Evolutionary conservation across 2,113 vertebrate genomes (phyloP), one percentile per base, ranked within the genome.

Genomic region (Grammomys surdaster): DNA sequence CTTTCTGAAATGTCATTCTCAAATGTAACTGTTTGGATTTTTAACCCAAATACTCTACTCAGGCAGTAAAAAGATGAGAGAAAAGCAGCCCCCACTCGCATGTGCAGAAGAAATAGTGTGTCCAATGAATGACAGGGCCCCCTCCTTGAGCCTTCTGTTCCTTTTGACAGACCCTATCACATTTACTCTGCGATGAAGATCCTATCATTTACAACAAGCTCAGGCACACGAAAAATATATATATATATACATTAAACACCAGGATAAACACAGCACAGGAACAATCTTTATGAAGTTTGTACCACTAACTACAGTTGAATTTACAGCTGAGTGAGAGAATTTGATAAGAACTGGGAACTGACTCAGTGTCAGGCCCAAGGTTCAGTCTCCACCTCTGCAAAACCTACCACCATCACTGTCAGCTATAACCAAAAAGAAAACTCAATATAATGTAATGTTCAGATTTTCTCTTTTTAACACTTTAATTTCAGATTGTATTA

Each of bases 11-110:
- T 91, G 2, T 70, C 72, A 89, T 94, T 92, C 92, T 94, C 22
- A 58, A 82, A 93, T 89, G 36, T 82, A 95, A 93, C 65, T 94
- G 75, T 94, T 95, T 92, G 94, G 90, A 91, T 91, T 94, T 94
- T 95, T 89, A 87, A 94, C 85, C 69, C 85, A 92, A 93, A 14
- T 33, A 19, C 46, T 77, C 56, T 51, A 22, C 28, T 94, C 26
- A 69, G 11, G 28, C 40, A 82, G 5, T 86, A 72, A 91, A 46
- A 43, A 12, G 73, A 56, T 33, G 93, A 70, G 56, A n/a, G 60
- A n/a, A 92, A 85, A 77, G n/a, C 54, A 63, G 58, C 69, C 46
- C 96, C 54, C 2, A 4, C 20, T 87, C 40, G 28, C 56, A 88
- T 72, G 26, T 88, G 76, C 63, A 88, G 80, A 88, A 93, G 90